Base-by-base conservation (phyloP, 2,113 vertebrate genomes). In the Coregonus clupeaformis region DNA sequence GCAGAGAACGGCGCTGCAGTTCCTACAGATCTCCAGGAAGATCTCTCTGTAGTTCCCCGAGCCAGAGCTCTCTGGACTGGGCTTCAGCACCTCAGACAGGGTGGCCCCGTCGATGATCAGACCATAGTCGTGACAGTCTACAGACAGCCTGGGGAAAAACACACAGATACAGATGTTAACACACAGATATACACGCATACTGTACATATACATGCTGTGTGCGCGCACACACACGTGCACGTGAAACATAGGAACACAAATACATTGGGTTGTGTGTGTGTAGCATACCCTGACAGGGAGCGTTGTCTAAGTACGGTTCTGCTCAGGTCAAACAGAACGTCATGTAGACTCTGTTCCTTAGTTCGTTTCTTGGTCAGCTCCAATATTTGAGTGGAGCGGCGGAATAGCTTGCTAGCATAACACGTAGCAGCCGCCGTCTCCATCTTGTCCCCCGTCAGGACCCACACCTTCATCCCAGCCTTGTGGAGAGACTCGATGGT, bases 391-490 rank as follows among this genome's bases (percentile, higher is more conserved):
- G 97, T 99, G 85, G 88, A 93, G 74, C 96, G 94, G 36, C 95
- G 91, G 89, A 99, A 99, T 7, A 99, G 95, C 88, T 94, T 98
- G 93, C 97, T 98, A 77, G 98, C 97, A 0, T 99, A 99, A 91
- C 98, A 99, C 45, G 97, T 96, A 62, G 97, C 97, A 0, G 96
- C 94, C 0, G 98, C 98, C 0, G 98, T 99, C 91, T 99, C 98
- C 96, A 99, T 98, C 90, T 99, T 99, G 93, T 99, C 98, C 42
- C 98, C 98, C 0, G 98, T 99, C 73, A 99, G 94, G 73, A 99
- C 98, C 98, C 98, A 99, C n/a, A 99, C 96, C 80, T 98, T 98
- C 87, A 99, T 98, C 49, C 97, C 98, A 0, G 98, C 98, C 87
- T 98, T 98, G 90, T 99, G 97, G 59, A 99, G 93, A 0, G 97